These are phyloP conservation scores for Prionace glauca DNA, from an alignment of 2,797 vertebrate species.

Conservation along the genomic window DNA sequence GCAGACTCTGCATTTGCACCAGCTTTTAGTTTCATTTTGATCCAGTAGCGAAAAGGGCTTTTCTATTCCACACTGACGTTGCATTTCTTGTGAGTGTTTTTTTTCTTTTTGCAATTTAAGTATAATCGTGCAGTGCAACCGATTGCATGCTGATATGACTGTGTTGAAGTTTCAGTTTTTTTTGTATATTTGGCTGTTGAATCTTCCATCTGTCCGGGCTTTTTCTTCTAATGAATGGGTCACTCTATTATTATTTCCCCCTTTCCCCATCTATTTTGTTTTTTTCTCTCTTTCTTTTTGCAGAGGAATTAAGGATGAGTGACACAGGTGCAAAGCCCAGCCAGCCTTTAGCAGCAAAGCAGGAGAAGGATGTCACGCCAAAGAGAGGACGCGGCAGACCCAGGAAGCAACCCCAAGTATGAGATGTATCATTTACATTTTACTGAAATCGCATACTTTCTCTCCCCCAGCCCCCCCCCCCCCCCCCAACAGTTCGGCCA, in stretches of 20 bases:
- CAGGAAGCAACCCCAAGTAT: slow-evolving; percentile 77
- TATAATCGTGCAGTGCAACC: slow-evolving; percentile 13
- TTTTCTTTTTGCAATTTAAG: neutral
- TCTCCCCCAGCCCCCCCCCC: too few relatives aligned
- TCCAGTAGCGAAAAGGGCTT: slow-evolving; percentile 43
- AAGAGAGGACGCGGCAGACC: slow-evolving; percentile 88
- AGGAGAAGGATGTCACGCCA: slow-evolving; percentile 80
- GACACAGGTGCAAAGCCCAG: slow-evolving; percentile 75
- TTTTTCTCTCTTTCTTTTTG: neutral
- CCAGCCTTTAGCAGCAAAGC: slow-evolving; percentile 72
- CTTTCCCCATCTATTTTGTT: too few relatives aligned
- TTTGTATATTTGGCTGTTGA: neutral
- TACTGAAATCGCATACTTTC: neutral
- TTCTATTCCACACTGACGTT: slow-evolving; percentile 34
- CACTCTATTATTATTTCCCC: neutral
- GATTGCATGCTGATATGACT: slow-evolving; percentile 24
- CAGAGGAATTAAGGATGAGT: slow-evolving; percentile 70
- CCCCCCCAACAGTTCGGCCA: too few relatives aligned
- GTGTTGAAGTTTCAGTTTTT: slow-evolving; percentile 31
- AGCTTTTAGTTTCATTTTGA: slow-evolving; percentile 45
- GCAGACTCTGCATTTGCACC: slow-evolving; percentile 25
- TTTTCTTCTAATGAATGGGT: neutral
- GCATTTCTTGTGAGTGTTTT: neutral
- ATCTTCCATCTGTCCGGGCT: neutral
- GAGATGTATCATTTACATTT: slow-evolving; percentile 10